phyloP scores from a whole-genome alignment of 2,888 invertebrate species.

The Drosophila macrospina region DNA sequence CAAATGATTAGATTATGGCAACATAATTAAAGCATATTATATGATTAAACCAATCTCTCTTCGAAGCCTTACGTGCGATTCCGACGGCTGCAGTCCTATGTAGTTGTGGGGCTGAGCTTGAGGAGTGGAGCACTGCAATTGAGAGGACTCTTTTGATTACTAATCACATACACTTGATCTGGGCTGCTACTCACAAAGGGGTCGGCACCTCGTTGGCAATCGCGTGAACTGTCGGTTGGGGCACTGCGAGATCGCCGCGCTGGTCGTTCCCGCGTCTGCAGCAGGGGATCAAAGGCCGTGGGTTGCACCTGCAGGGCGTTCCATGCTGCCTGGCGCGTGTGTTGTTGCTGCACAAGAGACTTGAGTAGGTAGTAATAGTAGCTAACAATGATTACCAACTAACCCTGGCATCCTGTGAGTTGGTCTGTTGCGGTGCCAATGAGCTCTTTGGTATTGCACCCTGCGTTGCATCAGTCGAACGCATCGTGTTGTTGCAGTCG shows the following conservation, averaged over 20 bases:
- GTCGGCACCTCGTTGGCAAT: conserved; percentile 20
- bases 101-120: background rate
- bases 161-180: background rate
- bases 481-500: conserved; percentile 9
- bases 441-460: background rate
- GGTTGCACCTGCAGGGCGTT: background rate
- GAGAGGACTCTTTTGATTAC: background rate
- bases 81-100: conserved; percentile 5
- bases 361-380: background rate
- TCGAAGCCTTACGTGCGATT: conserved; percentile 8
- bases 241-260: conserved; percentile 32
- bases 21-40: too few species aligned
- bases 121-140: background rate
- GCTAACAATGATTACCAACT: background rate
- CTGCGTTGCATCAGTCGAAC: background rate
- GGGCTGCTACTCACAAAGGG: conserved; percentile 25
- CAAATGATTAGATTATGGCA: too few species aligned
- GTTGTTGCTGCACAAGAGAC: conserved; percentile 1
- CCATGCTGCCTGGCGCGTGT: background rate
- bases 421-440: background rate
- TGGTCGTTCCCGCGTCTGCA: background rate
- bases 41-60: too few species aligned
- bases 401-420: conserved; percentile 10
- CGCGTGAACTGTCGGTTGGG: conserved; percentile 3
- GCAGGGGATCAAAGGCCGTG: background rate